These are phyloP conservation scores for Pseudochaenichthys georgianus DNA, from an alignment of 2,797 vertebrate genomes.

Conservation along the genomic window DNA sequence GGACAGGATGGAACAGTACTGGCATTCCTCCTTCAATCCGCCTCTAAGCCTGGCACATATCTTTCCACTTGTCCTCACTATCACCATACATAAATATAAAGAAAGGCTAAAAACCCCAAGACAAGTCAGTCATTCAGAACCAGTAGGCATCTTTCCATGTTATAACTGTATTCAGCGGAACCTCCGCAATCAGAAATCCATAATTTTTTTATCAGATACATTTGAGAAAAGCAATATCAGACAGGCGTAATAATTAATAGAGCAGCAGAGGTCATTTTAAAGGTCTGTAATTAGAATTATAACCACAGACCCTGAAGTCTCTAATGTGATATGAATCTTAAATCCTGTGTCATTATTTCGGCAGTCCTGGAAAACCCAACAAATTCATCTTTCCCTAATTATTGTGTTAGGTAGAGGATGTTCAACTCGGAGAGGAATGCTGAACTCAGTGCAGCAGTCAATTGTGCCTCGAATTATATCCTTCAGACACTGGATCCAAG, in stretches of 20 bases:
- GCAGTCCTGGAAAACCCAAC: conserved; percentile 23
- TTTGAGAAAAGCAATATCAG: not conserved
- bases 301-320: conserved; percentile 33
- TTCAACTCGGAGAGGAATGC: conserved; percentile 43
- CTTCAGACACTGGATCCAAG: conserved; percentile 42
- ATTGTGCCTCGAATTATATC: conserved; percentile 35
- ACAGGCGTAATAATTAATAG: not conserved
- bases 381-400: conserved; percentile 47
- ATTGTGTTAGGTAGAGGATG: conserved; percentile 35
- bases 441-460: conserved; percentile 47
- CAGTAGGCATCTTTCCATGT: not conserved
- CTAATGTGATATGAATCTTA: conserved; percentile 22
- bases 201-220: not conserved
- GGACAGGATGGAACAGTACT: not conserved
- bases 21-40: not conserved
- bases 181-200: not conserved
- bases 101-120: not conserved
- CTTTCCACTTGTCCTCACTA: not conserved
- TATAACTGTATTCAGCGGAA: not conserved
- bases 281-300: conserved; percentile 10
- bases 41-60: not conserved
- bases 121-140: not conserved
- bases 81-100: not conserved
- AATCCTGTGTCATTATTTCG: conserved; percentile 15
- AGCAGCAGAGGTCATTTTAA: conserved; percentile 13